Base-by-base conservation (phyloP, 2,888 invertebrate species). In the Hipparchia sbordonii region DNA sequence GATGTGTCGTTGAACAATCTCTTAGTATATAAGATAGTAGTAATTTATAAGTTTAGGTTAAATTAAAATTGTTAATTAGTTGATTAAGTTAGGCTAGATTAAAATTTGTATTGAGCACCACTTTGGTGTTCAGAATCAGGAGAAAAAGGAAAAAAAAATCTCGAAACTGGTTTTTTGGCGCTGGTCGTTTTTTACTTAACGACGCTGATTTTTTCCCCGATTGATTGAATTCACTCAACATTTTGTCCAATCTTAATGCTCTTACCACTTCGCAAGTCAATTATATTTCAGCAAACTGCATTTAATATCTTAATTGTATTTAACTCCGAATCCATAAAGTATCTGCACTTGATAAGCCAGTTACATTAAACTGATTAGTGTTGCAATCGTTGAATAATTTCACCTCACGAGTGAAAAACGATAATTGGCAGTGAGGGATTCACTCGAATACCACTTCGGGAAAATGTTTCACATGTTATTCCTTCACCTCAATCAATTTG, bases 361-460 rank as follows among this genome's bases (percentile, higher is more conserved):
- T 33, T 51, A 65, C 51, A 12, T 51, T 52, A 2, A 33, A 52
- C 51, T 65, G 63, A 65, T 65, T 46, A 67, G 56, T 67, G 56
- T 10, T 13, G 12, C 6, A 70, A 65, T 59, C 7, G 6, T 13
- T 51, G 12, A 46, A 65, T 59, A 65, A 62, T 46, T 56, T 63
- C 45, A 48, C 48, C 45, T 51, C 51, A 51, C 65, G 46, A 23
- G 51, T 60, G 67, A 71, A 59, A 59, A 63, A 72, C 72, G 61
- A 33, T 72, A 72, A 67, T 63, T 67, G 63, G 23, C 23, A 46
- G 6, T 63, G 67, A 71, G 52, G 59, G 59, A 51, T n/a, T 46
- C 57, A 70, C 57, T 70, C 52, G 46, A 73, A 62, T 54, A 46
- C 60, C 63, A 66, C 69, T 66, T 73, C 70, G 67, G 70, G 70